A percentile compares a stretch with the other conserved stretches of the same genome.
phyloP scores from a whole-genome alignment of 2,888 invertebrate species.

The Drosophila mercatorum region DNA sequence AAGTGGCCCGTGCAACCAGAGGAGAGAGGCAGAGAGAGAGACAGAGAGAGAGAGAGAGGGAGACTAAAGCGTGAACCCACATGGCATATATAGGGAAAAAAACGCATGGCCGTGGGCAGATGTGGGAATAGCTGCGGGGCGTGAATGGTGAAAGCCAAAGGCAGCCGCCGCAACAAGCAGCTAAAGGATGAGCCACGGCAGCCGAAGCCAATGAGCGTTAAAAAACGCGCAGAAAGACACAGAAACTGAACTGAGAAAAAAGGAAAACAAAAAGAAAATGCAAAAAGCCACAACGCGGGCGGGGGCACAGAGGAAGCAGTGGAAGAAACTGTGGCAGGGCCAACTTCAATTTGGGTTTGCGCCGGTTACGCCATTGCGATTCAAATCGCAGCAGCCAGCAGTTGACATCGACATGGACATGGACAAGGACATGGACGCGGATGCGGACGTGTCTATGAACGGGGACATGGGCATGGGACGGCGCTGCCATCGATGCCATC shows the following conservation, averaged over 20 bases:
- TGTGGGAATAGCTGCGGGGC: constrained; percentile 18
- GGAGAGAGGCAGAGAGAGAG: not conserved
- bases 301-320: not conserved
- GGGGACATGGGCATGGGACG: constrained; percentile 13
- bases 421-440: constrained; percentile 6
- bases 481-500: constrained; percentile 67
- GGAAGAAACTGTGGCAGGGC: constrained; percentile 43
- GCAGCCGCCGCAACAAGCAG: constrained; percentile 64
- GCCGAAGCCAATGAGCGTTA: constrained; percentile 68
- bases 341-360: constrained; percentile 74
- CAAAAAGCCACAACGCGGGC: constrained; percentile 14
- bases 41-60: not conserved
- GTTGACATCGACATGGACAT: constrained; percentile 40
- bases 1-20: constrained; percentile 18
- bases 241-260: constrained; percentile 13
- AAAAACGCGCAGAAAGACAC: constrained; percentile 55
- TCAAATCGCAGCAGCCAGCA: constrained; percentile 70
- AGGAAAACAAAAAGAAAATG: constrained; percentile 23
- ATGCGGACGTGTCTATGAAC: constrained; percentile 3
- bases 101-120: constrained; percentile 6
- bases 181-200: constrained; percentile 47
- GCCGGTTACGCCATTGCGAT: constrained; percentile 64
- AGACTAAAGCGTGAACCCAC: constrained; percentile 11
- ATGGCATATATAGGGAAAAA: constrained; percentile 3
- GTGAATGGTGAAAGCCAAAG: constrained; percentile 53